phyloP scores from a whole-genome alignment of 2,888 invertebrate genomes.

The Cosmia trapezina region DNA sequence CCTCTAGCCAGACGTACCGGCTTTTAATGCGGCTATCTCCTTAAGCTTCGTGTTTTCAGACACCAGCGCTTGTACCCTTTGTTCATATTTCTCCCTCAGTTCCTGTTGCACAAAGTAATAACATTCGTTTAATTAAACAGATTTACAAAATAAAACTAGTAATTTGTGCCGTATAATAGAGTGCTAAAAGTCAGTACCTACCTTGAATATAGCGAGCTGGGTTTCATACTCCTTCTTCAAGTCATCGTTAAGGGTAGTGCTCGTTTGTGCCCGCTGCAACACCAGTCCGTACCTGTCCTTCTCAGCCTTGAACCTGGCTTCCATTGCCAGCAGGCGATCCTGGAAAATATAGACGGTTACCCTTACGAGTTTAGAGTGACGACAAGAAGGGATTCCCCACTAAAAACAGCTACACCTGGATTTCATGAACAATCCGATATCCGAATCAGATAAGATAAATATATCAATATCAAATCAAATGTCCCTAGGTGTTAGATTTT shows the following conservation, averaged over 20 bases:
- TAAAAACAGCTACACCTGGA: background rate
- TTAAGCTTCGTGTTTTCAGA: constrained; percentile 88
- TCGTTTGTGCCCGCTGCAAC: constrained; percentile 93
- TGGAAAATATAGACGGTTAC: constrained; percentile 65
- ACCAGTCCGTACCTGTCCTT: constrained; percentile 93
- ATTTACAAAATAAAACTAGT: background rate
- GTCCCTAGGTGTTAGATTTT: no score
- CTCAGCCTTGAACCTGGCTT: constrained; percentile 93
- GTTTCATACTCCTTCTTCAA: constrained; percentile 94
- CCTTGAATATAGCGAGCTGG: constrained; percentile 93
- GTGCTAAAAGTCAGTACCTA: constrained; percentile 60
- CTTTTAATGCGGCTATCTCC: constrained; percentile 61
- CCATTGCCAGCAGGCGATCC: constrained; percentile 93
- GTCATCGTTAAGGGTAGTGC: constrained; percentile 93
- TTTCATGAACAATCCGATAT: background rate
- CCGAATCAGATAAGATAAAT: no score
- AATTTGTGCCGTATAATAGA: background rate
- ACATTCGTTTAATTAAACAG: background rate
- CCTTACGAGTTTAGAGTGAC: background rate
- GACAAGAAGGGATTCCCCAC: background rate
- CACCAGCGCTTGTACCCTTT: constrained; percentile 90
- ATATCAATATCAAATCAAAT: no score
- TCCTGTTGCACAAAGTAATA: constrained; percentile 83
- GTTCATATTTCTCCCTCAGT: constrained; percentile 92
- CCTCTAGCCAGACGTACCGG: constrained; percentile 38